Percentiles rank a stretch among this genome's conserved stretches.
Conservation (phyloP, 2,797 vertebrate species). For the Oreonectes daqikongensis region DNA sequence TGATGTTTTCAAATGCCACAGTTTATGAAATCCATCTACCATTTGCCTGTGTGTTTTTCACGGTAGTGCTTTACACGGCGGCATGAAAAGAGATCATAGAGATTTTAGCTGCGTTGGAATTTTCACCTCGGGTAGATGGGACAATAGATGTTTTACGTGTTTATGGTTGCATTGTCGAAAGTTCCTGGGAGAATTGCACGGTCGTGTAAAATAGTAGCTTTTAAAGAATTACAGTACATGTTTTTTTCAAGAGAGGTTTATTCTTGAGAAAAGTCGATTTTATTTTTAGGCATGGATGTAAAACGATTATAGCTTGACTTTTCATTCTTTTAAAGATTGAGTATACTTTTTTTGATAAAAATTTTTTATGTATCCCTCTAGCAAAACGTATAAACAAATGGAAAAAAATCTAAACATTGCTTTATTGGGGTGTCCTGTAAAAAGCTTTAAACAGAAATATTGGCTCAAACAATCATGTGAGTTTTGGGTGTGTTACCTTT, state of each 20-base stretch:
- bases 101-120: neutral
- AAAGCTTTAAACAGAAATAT: too few relatives aligned
- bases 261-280: conserved; percentile 16
- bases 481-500: too few relatives aligned
- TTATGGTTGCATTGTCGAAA: neutral
- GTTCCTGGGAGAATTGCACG: neutral
- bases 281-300: neutral
- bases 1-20: neutral
- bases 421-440: too few relatives aligned
- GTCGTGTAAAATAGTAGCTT: neutral
- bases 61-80: neutral
- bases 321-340: neutral
- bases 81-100: neutral
- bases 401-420: too few relatives aligned
- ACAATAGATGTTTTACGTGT: neutral
- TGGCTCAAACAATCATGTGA: neutral
- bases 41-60: neutral
- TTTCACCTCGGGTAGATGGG: neutral
- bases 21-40: conserved; percentile 6
- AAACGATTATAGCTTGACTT: neutral
- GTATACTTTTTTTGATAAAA: neutral
- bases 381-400: too few relatives aligned
- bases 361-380: too few relatives aligned
- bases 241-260: neutral
- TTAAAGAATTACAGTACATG: conserved; percentile 1